phyloP scores from a whole-genome alignment of 1,140 invertebrate species.

The Drosophila pandora region DNA sequence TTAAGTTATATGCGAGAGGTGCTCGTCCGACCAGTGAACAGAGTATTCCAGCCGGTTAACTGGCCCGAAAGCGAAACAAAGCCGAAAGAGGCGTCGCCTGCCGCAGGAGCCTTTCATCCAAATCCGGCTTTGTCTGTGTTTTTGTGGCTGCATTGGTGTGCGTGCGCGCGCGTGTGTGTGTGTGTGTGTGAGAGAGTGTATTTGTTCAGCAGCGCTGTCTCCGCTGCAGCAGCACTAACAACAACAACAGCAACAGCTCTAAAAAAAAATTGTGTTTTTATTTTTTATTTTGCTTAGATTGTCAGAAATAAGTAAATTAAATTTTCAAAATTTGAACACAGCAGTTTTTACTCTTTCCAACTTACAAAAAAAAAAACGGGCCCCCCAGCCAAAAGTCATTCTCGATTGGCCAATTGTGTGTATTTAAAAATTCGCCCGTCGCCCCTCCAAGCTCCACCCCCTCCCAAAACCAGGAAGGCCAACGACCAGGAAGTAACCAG shows the following conservation, averaged over 20 bases:
- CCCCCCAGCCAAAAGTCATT: conserved; percentile 9
- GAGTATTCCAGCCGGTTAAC: background rate
- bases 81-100: conserved; percentile 52
- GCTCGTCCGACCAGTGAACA: background rate
- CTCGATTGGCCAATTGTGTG: conserved; percentile 47
- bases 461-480: background rate
- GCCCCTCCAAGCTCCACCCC: background rate
- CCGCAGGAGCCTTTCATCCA: conserved; percentile 63
- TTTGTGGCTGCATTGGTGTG: conserved; percentile 11
- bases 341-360: conserved; percentile 50
- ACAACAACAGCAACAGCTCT: conserved; percentile 16
- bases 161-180: background rate
- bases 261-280: conserved; percentile 32
- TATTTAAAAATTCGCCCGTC: conserved; percentile 10
- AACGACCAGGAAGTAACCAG: background rate
- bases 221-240: conserved; percentile 16
- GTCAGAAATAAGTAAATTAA: conserved; percentile 50
- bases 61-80: conserved; percentile 9
- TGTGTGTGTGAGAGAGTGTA: conserved; percentile 32
- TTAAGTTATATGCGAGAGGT: background rate
- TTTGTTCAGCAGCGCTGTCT: conserved; percentile 38
- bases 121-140: conserved; percentile 74
- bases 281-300: conserved; percentile 58
- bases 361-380: conserved; percentile 9
- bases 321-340: conserved; percentile 51